phyloP scores from a whole-genome alignment of 2,797 vertebrate genomes.

The Hipposideros larvatus region DNA sequence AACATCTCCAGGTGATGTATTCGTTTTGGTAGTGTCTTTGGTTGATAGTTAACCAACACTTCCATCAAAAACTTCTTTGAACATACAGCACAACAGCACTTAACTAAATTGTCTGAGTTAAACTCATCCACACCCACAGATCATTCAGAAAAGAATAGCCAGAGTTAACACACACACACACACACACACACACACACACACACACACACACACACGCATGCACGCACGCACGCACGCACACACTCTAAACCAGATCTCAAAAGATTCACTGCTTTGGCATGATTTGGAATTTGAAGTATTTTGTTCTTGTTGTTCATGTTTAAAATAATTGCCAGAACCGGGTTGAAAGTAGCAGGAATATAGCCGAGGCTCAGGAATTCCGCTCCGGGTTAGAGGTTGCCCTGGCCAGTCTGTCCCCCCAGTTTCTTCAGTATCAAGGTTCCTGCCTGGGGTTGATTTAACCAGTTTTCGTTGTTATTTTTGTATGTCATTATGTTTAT shows the following conservation, averaged over 20 bases:
- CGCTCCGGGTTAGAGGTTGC: not conserved
- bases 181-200: not conserved
- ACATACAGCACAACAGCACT: not conserved
- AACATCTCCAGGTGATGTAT: not conserved
- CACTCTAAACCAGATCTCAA: not conserved
- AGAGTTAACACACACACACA: constrained; percentile 7
- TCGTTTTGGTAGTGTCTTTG: not conserved
- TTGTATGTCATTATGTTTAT: not conserved
- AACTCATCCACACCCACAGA: not conserved
- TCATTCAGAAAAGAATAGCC: not conserved
- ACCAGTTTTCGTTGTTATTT: not conserved
- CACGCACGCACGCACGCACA: too few relatives aligned
- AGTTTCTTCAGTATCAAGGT: not conserved
- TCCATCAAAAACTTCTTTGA: not conserved
- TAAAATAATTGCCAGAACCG: constrained; percentile 10
- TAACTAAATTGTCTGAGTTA: constrained; percentile 15
- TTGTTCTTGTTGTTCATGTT: constrained; percentile 37
- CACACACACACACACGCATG: not conserved
- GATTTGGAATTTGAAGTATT: constrained; percentile 39
- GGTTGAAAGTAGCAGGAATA: too few relatives aligned
- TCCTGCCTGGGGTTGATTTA: not conserved
- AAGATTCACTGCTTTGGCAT: constrained; percentile 43
- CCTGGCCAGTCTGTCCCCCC: not conserved
- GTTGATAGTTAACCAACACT: not conserved
- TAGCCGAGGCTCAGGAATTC: not conserved